Conservation (phyloP, 2,113 vertebrate genomes). For the Rhegmatorhina hoffmannsi region DNA sequence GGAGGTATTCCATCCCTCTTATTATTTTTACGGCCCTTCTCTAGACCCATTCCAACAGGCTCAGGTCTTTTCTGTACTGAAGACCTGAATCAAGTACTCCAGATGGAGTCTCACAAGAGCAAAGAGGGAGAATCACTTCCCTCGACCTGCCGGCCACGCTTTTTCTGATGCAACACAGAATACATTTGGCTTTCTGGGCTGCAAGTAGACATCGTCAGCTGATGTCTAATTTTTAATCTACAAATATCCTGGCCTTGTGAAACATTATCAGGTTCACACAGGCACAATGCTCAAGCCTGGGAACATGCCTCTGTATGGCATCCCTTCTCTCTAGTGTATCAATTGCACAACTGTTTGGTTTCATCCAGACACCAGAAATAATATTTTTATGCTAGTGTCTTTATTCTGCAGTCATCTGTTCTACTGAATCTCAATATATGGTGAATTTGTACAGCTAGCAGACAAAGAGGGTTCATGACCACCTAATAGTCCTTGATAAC, state of each 20-base stretch:
- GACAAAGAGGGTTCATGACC: neutral
- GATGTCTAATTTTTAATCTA: neutral
- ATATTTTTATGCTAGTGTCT: neutral
- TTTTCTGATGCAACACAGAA: neutral
- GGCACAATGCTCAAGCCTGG: neutral
- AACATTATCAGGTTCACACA: neutral
- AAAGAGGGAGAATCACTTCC: neutral
- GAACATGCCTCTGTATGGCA: neutral
- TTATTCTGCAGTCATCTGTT: neutral
- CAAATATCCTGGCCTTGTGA: neutral
- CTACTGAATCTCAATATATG: neutral
- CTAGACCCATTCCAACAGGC: neutral
- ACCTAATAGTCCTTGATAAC: neutral
- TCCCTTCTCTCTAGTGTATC: neutral
- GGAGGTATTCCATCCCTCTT: neutral
- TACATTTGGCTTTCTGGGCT: neutral
- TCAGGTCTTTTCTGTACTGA: neutral
- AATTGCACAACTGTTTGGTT: neutral
- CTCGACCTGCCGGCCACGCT: accelerated
- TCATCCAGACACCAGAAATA: neutral
- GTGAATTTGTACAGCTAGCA: neutral
- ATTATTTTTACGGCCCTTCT: neutral
- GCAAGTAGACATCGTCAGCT: neutral
- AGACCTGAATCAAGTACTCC: accelerated
- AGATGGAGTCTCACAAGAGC: neutral